Conservation (phyloP, 2,113 vertebrate genomes). For the Prinia subflava region DNA sequence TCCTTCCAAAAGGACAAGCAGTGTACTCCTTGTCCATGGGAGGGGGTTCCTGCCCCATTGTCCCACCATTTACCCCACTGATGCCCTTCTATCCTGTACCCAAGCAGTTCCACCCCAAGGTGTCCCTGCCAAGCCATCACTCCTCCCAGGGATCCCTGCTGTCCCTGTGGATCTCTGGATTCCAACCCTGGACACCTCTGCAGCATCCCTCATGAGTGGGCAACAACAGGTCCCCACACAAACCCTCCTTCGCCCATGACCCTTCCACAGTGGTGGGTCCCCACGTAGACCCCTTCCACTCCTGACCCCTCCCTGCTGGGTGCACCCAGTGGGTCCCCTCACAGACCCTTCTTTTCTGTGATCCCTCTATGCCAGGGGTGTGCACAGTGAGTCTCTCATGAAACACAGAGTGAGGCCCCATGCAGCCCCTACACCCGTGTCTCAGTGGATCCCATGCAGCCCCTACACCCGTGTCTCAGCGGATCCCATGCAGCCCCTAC, state of each 20-base stretch:
- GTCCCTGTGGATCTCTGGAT: neutral
- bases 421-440: neutral
- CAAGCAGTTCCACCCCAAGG: neutral
- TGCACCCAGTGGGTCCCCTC: neutral
- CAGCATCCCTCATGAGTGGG: neutral
- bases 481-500: no score
- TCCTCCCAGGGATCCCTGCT: neutral
- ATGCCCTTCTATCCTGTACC: neutral
- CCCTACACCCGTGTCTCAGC: no score
- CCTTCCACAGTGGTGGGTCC: no score
- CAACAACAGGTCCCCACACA: neutral
- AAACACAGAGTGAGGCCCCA: neutral
- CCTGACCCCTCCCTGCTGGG: rapidly evolving
- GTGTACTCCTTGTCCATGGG: neutral
- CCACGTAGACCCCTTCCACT: neutral
- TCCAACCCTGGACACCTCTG: neutral
- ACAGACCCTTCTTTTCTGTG: rapidly evolving
- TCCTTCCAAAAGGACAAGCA: rapidly evolving
- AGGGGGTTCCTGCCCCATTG: neutral
- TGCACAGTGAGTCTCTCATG: rapidly evolving
- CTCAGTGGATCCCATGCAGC: rapidly evolving
- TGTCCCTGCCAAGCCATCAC: neutral
- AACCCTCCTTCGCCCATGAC: neutral
- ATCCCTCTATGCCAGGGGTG: rapidly evolving
- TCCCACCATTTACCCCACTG: neutral